Base-by-base conservation (phyloP, 2,113 vertebrate species). In the Myotis brandtii region DNA sequence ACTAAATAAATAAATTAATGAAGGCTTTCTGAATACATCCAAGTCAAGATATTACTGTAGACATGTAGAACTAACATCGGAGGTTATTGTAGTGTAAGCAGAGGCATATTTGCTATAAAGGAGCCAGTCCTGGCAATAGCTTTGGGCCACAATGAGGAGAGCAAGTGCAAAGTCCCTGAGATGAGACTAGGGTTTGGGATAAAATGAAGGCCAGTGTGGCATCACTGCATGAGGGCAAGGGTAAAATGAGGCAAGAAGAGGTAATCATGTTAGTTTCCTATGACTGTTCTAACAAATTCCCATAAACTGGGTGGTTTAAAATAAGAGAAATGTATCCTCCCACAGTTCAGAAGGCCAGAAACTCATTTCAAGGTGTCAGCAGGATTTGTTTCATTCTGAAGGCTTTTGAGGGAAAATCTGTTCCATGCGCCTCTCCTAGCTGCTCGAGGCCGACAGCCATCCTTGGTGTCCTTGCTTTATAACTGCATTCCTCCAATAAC, bases 361-460 rank as follows among this genome's bases (percentile, higher is more conserved):
- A 40, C 84, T 1, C 2, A 34, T 73, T 56, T 46, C 48, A 46
- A 37, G 20, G 3, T 52, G 2, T 67, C 30, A 9, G 9, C 21
- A 37, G 37, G 8, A 30, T 46, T 7, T 40, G 21, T 4, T 52
- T 43, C 4, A 11, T 62, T 69, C 2, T 17, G 2, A 37, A 89
- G 27, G 34, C 13, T 52, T n/a, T 27, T 34, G 8, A 43, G 37
- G 9, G 6, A 48, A 3, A 10, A 43, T 34, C 27, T 54, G 18
- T 32, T 37, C 4, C 18, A 8, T 9, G 30, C 7, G 14, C n/a
- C 27, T 75, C 34, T 75, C 56, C n/a, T 5, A n/a, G 25, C 6
- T 62, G 18, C 34, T 48, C 3, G 0, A 23, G 10, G 43, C 32
- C 8, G 0, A 3, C 10, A 17, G 5, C 9, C 1, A 9, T 30